Conservation (phyloP, 1,140 invertebrate genomes). For the Helicoverpa armigera region DNA sequence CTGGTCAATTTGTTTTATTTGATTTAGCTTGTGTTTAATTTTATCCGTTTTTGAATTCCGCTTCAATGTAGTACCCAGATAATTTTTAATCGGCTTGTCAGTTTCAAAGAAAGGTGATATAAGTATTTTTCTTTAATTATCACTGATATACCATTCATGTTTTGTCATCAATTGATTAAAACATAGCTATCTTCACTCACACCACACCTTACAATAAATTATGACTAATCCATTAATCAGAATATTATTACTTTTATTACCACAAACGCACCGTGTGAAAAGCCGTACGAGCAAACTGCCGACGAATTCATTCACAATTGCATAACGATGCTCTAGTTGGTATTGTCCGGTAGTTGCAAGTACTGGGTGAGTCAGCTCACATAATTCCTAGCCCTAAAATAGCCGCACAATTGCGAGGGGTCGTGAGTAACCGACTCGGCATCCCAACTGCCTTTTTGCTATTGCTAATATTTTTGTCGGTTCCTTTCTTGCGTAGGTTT, state of each 20-base stretch:
- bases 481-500: background rate
- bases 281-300: background rate
- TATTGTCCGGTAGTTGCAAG: conserved; percentile 10
- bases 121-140: background rate
- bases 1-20: conserved; percentile 10
- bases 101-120: background rate
- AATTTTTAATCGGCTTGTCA: background rate
- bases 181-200: too few relatives aligned
- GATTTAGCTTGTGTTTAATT: background rate
- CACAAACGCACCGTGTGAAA: background rate
- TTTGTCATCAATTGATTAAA: too few relatives aligned
- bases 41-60: conserved; percentile 1
- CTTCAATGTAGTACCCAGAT: too few relatives aligned
- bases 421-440: conserved; percentile 29
- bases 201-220: background rate
- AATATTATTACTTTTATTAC: background rate
- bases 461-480: conserved; percentile 9
- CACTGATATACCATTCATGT: too few relatives aligned
- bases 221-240: background rate
- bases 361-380: conserved; percentile 5
- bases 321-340: conserved; percentile 32
- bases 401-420: conserved; percentile 21
- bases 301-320: conserved; percentile 27
- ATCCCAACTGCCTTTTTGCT: background rate
- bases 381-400: conserved; percentile 32